Base-by-base conservation (phyloP, 2,113 vertebrate species). In the Beaufortia kweichowensis region DNA sequence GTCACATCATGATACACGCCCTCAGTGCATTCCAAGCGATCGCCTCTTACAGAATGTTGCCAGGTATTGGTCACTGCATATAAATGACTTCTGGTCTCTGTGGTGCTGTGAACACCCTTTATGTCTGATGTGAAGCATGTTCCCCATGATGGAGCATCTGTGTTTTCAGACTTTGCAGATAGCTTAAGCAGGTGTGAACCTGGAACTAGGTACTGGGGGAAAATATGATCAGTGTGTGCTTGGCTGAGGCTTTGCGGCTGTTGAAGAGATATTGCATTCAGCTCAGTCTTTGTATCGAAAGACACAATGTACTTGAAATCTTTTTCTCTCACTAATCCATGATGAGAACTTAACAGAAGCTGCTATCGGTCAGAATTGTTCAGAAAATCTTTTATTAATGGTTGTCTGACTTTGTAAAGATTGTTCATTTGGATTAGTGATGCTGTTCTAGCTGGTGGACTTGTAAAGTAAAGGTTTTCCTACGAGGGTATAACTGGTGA, bases 161-260 rank as follows among this genome's bases (percentile, higher is more conserved):
- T 75, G 71, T 86, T 84, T 76, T 77, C 83, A 80, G 66, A 75
- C 63, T 83, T 72, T 75, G 70, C 57, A 67, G 82, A 89, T 85
- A 83, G 72, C 80, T 86, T 86, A 86, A 82, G 81, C 87, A 91
- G 88, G 89, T 91, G 88, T 88, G 79, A 84, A 83, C 67, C 75
- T 88, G 86, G 82, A 85, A 35, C 46, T 61, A 53, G 81, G 70
- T 14, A 39, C 64, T 76, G 75, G 67, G 57, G 86, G 87, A 90
- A 91, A 88, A 87, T 89, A 82, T 89, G 88, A 88, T 86, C 84
- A 84, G 81, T 72, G 84, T 87, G 82, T 82, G 80, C 79, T 85
- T 86, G 81, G 84, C 85, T 79, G 46, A 21, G 33, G 57, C 21
- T 81, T 55, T 82, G 79, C 86, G 87, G 87, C 86, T 89, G 91